Conservation (phyloP, 2,888 invertebrate species). For the Girardia tigrina region DNA sequence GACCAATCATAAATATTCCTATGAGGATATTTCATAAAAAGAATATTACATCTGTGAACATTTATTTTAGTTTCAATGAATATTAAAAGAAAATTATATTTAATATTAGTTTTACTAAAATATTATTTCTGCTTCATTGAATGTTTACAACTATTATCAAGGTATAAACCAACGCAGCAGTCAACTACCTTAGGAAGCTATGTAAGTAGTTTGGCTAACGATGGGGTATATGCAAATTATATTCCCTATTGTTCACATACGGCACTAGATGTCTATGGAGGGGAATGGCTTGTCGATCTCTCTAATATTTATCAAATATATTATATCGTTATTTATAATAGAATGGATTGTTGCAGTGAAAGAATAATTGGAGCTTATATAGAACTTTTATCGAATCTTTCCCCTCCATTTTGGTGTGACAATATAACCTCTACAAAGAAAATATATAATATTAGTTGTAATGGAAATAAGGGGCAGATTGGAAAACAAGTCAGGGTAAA, state of each 20-base stretch:
- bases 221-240: not conserved
- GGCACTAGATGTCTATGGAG: not conserved
- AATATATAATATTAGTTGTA: not conserved
- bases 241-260: not conserved
- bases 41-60: no score
- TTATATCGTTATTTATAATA: not conserved
- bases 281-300: not conserved
- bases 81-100: no score
- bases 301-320: not conserved
- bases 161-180: not conserved
- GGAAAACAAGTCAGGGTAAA: not conserved
- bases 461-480: no score
- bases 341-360: not conserved
- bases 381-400: not conserved
- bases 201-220: not conserved
- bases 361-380: not conserved
- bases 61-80: no score
- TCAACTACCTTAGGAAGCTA: not conserved
- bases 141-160: not conserved
- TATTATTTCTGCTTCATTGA: no score
- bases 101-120: no score
- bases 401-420: not conserved
- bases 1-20: no score
- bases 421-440: not conserved
- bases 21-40: no score